These are phyloP conservation scores for Megaustenia siamemsis DNA, from an alignment of 2,888 invertebrate species.

Conservation along the genomic window DNA sequence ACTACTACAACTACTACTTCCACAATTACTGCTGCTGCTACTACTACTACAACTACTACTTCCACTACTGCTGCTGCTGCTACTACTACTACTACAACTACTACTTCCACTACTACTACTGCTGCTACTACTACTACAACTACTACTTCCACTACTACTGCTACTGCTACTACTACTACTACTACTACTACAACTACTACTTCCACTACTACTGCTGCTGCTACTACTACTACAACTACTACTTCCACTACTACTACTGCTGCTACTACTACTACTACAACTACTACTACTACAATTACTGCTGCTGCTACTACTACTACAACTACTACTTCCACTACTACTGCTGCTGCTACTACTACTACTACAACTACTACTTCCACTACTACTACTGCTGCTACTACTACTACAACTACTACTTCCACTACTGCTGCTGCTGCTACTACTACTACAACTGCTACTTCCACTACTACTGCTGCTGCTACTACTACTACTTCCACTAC, in stretches of 20 bases:
- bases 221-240: slow-evolving; percentile 27
- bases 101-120: slow-evolving; percentile 32
- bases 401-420: slow-evolving; percentile 39
- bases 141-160: slow-evolving; percentile 37
- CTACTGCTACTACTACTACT: slow-evolving; percentile 37
- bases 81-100: slow-evolving; percentile 21
- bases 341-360: slow-evolving; percentile 39
- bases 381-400: slow-evolving; percentile 40
- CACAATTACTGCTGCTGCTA: slow-evolving; percentile 40
- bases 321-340: slow-evolving; percentile 39
- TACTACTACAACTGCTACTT: slow-evolving; percentile 38
- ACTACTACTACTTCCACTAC: slow-evolving; percentile 23
- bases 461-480: background rate
- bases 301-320: slow-evolving; percentile 38
- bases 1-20: slow-evolving; percentile 38
- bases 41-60: slow-evolving; percentile 32
- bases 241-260: slow-evolving; percentile 34
- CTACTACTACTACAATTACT: slow-evolving; percentile 42
- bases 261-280: slow-evolving; percentile 18
- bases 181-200: slow-evolving; percentile 34
- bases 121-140: slow-evolving; percentile 35
- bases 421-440: slow-evolving; percentile 34
- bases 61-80: slow-evolving; percentile 2
- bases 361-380: slow-evolving; percentile 32
- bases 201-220: slow-evolving; percentile 25